Conservation (phyloP, 1,140 invertebrate species). For the Panonychus citri region DNA sequence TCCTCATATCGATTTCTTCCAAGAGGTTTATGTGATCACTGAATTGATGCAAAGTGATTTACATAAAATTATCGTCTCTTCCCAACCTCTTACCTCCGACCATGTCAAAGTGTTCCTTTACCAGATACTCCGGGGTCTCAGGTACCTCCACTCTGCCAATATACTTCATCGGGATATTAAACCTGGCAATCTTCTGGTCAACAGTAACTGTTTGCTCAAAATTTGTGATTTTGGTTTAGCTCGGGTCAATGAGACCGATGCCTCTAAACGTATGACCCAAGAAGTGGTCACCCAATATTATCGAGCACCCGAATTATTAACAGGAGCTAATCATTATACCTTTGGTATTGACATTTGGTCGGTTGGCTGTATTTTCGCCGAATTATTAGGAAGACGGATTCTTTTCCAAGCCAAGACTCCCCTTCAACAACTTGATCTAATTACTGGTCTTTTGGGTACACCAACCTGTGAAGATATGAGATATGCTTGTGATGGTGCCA, state of each 20-base stretch:
- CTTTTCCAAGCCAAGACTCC: conserved; percentile 89
- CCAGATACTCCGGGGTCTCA: conserved; percentile 95
- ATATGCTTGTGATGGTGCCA: conserved; percentile 82
- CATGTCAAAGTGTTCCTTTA: conserved; percentile 99
- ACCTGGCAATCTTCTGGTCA: conserved; percentile 92
- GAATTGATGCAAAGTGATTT: conserved; percentile 97
- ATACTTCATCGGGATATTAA: conserved; percentile 97
- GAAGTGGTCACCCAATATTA: conserved; percentile 98
- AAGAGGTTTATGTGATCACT: conserved; percentile 98
- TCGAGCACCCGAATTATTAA: conserved; percentile 87
- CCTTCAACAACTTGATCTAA: conserved; percentile 84
- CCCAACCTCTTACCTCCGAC: conserved; percentile 87
- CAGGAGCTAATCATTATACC: conserved; percentile 93
- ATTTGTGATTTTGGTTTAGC: conserved; percentile 96
- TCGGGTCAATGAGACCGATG: conserved; percentile 75
- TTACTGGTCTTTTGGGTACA: conserved; percentile 90
- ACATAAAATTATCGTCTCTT: conserved; percentile 98
- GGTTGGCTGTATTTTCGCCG: conserved; percentile 97
- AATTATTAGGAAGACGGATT: conserved; percentile 75
- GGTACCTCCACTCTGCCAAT: conserved; percentile 89
- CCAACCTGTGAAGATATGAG: conserved; percentile 76
- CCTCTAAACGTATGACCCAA: conserved; percentile 85
- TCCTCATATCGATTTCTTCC: conserved; percentile 88
- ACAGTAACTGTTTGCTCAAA: conserved; percentile 94
- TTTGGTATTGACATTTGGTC: conserved; percentile 94